Base-by-base conservation (phyloP, 1,140 invertebrate species). In the Nautilus pompilius region DNA sequence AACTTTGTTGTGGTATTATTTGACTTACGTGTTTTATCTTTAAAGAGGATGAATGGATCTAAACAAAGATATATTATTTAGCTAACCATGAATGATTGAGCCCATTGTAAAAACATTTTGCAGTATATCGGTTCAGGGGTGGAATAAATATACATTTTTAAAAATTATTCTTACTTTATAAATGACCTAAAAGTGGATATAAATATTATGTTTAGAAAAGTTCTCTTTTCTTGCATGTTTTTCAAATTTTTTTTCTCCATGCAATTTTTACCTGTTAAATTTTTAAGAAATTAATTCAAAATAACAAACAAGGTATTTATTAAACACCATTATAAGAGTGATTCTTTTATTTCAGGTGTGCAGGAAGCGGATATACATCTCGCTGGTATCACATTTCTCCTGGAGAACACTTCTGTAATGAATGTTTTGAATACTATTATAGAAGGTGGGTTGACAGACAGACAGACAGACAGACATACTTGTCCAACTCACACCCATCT, bases 371-470 rank as follows among this genome's bases (percentile, higher is more conserved):
- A 10, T 80, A 79, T 62, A 84, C 83, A 3, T 82, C 83, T 10
- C 66, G 82, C 6, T 84, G 83, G 83, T 82, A 82, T 70, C 83
- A 84, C 57, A 68, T 84, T 28, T 77, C 79, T 8, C 56, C 71
- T n/a, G 82, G 79, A 22, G 83, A 84, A 73, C 83, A 84, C 66
- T 84, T 75, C 69, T 84, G 83, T 65, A 84, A 84, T 66, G 79
- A 83, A 55, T 84, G 83, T 63, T 83, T 84, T 76, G 82, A 84
- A 48, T 69, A 77, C 68, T 83, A 72, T 73, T 84, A 83, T 60
- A 74, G 81, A 72, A 75, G 75, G 79, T 81, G 66, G 58, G 65
- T 63, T 13, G 22, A 20, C 32, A 56, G n/a, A 2, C 13, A 2
- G n/a, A n/a, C 0, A 55, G 8, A 20, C n/a, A 29, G 20, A 36